A percentile compares a stretch with the other conserved stretches of the same genome.
These are phyloP conservation scores for Pyrrhosoma nymphula DNA, from an alignment of 2,888 invertebrate species.

Conservation along the genomic window DNA sequence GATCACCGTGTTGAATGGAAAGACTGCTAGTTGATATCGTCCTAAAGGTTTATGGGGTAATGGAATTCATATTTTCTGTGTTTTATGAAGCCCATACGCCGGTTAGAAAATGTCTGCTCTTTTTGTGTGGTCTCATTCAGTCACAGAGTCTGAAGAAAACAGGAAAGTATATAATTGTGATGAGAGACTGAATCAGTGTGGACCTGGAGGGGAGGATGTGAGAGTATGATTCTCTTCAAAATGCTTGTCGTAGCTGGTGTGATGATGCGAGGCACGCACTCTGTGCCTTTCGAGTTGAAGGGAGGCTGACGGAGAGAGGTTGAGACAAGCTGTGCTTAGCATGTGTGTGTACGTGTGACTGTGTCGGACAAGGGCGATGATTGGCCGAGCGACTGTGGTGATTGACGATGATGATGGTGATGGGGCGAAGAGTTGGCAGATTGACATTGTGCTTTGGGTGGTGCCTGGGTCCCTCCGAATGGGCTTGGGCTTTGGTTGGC, in stretches of 20 bases:
- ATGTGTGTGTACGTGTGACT: not conserved
- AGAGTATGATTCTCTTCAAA: not conserved
- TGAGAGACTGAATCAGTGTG: constrained; percentile 50
- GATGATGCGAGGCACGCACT: not conserved
- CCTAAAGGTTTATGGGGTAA: constrained; percentile 65
- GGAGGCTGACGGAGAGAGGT: not conserved
- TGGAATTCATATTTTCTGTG: constrained; percentile 59
- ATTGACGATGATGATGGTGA: too few relatives aligned
- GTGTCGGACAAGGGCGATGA: not conserved
- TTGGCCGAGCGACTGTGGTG: not conserved
- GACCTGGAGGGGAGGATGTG: not conserved
- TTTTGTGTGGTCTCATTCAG: constrained; percentile 33
- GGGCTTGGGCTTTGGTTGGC: not conserved
- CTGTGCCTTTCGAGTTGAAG: not conserved
- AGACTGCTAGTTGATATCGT: constrained; percentile 59
- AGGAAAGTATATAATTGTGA: constrained; percentile 22
- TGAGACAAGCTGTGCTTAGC: not conserved
- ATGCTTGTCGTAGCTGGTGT: constrained; percentile 44
- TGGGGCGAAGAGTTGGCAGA: too few relatives aligned
- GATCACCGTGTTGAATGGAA: constrained; percentile 37
- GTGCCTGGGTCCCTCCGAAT: not conserved
- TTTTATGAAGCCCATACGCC: constrained; percentile 53
- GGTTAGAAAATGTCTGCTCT: not conserved
- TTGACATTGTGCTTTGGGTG: not conserved
- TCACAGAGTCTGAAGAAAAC: not conserved